Evolutionary conservation across 2,113 vertebrate species (phyloP).

Genomic region (Psammodynastes pulverulentus): DNA sequence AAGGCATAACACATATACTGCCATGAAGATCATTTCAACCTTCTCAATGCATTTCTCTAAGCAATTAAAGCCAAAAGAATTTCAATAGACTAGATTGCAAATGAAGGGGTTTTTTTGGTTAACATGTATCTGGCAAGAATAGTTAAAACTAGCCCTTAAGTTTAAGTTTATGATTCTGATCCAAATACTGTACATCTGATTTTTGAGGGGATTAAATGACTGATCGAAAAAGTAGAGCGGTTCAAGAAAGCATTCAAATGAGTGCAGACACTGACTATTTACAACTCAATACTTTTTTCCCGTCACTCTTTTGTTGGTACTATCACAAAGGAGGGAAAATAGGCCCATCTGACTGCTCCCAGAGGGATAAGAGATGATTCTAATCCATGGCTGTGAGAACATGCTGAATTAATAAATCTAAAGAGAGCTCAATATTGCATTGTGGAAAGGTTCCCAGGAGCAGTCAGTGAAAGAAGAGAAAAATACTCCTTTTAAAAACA

Average conservation of each 20-base stretch:
- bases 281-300: neutral
- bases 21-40: neutral
- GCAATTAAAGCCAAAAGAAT: neutral
- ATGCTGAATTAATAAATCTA: constrained; percentile 1
- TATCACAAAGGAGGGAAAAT: neutral
- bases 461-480: neutral
- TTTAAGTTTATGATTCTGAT: neutral
- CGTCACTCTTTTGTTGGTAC: neutral
- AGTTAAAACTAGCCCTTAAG: neutral
- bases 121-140: neutral
- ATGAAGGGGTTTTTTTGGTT: neutral
- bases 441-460: neutral
- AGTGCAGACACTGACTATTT: neutral
- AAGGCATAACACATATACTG: neutral
- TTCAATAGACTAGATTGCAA: neutral
- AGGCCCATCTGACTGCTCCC: neutral
- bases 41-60: neutral
- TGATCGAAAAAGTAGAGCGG: neutral
- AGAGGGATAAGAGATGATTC: neutral
- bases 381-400: neutral
- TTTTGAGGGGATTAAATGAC: neutral
- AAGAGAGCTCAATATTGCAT: neutral
- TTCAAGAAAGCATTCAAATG: neutral
- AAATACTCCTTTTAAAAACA: neutral
- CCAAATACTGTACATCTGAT: neutral